phyloP scores from a whole-genome alignment of 2,888 invertebrate species.

The Leptinotarsa juncta region DNA sequence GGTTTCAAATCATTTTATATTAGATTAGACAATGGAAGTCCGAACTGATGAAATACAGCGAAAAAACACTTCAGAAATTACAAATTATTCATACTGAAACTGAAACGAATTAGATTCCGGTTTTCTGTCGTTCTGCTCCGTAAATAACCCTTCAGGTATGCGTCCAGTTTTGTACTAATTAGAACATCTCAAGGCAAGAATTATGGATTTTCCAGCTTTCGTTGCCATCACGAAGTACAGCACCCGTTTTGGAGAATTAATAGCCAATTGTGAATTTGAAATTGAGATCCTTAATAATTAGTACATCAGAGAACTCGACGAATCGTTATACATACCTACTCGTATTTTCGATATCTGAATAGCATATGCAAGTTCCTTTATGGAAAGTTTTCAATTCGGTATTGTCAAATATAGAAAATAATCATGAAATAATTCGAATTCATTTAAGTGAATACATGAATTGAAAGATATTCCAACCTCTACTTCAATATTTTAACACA shows the following conservation, averaged over 20 bases:
- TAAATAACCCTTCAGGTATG: background rate
- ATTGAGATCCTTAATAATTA: background rate
- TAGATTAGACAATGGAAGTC: too few relatives aligned
- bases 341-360: too few relatives aligned
- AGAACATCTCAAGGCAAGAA: background rate
- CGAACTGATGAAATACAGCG: too few relatives aligned
- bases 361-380: too few relatives aligned
- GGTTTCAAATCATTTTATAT: too few relatives aligned
- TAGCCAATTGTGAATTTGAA: background rate
- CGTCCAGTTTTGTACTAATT: slow-evolving; percentile 10
- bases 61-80: too few relatives aligned
- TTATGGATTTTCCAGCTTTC: slow-evolving; percentile 1
- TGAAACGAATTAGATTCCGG: background rate
- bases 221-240: background rate
- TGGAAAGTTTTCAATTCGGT: too few relatives aligned
- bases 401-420: too few relatives aligned
- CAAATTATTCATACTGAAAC: background rate
- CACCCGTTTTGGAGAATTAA: background rate
- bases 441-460: too few relatives aligned
- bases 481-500: too few relatives aligned
- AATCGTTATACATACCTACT: background rate
- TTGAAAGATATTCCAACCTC: too few relatives aligned
- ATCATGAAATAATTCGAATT: too few relatives aligned
- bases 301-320: background rate
- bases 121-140: background rate